A percentile compares a stretch with the other conserved stretches of the same genome.
phyloP scores from a whole-genome alignment of 2,797 vertebrate species.

The Eupleurogrammus muticus region DNA sequence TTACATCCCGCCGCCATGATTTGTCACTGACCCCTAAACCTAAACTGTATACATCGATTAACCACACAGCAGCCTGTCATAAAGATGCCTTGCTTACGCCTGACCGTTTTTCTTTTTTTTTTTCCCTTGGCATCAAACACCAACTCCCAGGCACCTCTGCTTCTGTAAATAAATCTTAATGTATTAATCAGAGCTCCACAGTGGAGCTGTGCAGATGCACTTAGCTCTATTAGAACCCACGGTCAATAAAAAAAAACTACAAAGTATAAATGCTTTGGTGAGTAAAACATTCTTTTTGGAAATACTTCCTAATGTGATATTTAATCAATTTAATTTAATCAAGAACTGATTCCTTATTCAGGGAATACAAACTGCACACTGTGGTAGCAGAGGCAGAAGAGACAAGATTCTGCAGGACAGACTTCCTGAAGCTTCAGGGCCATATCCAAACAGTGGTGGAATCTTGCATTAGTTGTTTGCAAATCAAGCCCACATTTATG shows the following conservation, averaged over 20 bases:
- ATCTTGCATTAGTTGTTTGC: slow-evolving; percentile 46
- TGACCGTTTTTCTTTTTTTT: slow-evolving; percentile 52
- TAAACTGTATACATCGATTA: slow-evolving; percentile 47
- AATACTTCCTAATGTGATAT: slow-evolving; percentile 77
- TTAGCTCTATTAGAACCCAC: slow-evolving; percentile 37
- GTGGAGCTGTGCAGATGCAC: slow-evolving; percentile 38
- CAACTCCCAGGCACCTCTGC: slow-evolving; percentile 49
- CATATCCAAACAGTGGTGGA: slow-evolving; percentile 40
- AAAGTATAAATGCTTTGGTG: slow-evolving; percentile 17
- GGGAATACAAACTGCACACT: slow-evolving; percentile 65
- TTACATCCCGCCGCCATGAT: too few species aligned
- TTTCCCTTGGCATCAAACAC: slow-evolving; percentile 58
- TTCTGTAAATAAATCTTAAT: slow-evolving; percentile 61
- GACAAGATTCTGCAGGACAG: slow-evolving; percentile 46
- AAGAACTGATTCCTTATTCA: slow-evolving; percentile 83
- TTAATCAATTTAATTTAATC: slow-evolving; percentile 89
- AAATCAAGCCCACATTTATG: slow-evolving; percentile 40
- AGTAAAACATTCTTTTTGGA: slow-evolving; percentile 34
- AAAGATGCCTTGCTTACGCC: too few species aligned
- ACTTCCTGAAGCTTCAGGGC: slow-evolving; percentile 48
- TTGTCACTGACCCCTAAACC: too few species aligned
- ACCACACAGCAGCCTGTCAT: too few species aligned
- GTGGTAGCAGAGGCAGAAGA: slow-evolving; percentile 48
- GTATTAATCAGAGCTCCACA: slow-evolving; percentile 41
- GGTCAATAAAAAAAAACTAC: slow-evolving; percentile 37